Evolutionary conservation across 2,888 invertebrate species (phyloP), one percentile per base, ranked within the genome.

Genomic region (Cantharis rustica): DNA sequence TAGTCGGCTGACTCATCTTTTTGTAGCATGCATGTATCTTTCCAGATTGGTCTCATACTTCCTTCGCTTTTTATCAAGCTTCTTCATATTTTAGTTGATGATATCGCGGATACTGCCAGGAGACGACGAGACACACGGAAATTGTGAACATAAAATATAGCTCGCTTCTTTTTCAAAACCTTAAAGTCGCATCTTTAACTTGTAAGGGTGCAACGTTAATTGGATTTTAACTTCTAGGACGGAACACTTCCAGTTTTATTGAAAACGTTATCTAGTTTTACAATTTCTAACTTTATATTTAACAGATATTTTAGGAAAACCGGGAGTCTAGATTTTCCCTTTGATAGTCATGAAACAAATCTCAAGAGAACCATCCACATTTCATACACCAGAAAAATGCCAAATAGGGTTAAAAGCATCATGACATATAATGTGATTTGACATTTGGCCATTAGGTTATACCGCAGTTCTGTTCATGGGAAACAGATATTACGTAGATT

Each of bases 401-500:
- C 75, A 73, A 79, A 79, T 73, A 79, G 74, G 75, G 79, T 76
- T 75, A 76, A 75, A 79, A 79, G 79, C 77, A 77, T 79, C 76
- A 79, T 75, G 76, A 76, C 74, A 74, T 76, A 79, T 79, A 79
- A 79, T 79, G 75, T 64, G 74, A 71, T 80, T 80, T 80, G 80
- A 80, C 80, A 75, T 78, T 76, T 73, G 76, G 73, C 80, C 80
- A 80, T 80, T 80, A 76, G 72, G 73, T 77, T 77, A 73, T 70
- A 80, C 81, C 83, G 79, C 84, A 82, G 80, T 82, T 84, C 82
- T 82, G 79, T 82, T 83, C 81, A 80, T 83, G 82, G 82, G 81
- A 83, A 84, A 82, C 81, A 82, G 84, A 84, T 86, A 86, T 85
- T 84, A 84, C 84, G 80, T 83, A 84, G 84, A 86, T 85, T 85